Percentiles rank a stretch among this genome's conserved stretches.
Conservation (phyloP, 2,113 vertebrate genomes). For the Hymenochirus boettgeri region DNA sequence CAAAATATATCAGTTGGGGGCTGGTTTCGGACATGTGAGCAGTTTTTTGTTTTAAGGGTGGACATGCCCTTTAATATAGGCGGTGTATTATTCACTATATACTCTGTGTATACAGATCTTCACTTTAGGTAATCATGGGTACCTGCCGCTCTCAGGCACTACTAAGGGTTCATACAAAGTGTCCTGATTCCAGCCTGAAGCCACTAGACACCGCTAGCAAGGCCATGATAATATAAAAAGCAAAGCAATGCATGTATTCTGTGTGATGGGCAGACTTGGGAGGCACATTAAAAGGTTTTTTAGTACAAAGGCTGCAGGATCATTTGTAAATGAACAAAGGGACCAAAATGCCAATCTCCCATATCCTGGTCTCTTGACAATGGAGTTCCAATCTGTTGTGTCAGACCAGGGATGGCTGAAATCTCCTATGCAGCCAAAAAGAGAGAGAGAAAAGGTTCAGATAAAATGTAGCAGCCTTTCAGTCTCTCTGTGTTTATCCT, state of each 20-base stretch:
- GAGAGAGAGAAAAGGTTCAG: not conserved
- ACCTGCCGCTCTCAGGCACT: no score
- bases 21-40: no score
- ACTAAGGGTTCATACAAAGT: no score
- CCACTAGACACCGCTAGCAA: not conserved
- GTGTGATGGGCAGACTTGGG: not conserved
- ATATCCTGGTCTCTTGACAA: constrained; percentile 12
- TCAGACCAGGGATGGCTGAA: no score
- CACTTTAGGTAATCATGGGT: no score
- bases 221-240: not conserved
- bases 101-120: no score
- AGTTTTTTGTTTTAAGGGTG: no score
- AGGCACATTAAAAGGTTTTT: constrained; percentile 19
- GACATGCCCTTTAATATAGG: no score
- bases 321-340: constrained; percentile 16
- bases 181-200: no score
- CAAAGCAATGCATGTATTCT: constrained; percentile 7
- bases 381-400: constrained; percentile 14
- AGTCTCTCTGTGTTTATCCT: not conserved
- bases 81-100: no score
- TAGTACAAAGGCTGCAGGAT: constrained; percentile 13
- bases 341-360: not conserved
- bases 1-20: no score
- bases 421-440: not conserved
- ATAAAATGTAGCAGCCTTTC: not conserved